Conservation (phyloP, 2,113 vertebrate genomes). For the Blennius ocellaris region DNA sequence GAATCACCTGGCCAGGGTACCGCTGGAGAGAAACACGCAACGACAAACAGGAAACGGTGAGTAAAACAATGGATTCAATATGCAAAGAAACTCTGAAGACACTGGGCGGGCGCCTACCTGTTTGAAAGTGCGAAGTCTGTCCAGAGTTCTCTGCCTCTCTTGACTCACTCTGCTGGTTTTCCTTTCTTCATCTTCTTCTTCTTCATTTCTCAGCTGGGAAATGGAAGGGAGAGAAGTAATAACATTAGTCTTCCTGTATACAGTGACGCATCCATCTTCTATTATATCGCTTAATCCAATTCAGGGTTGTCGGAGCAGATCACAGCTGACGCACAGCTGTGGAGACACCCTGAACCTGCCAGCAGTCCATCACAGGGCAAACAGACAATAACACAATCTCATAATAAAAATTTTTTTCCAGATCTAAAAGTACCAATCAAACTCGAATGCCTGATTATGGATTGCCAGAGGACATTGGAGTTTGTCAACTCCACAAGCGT, state of each 20-base stretch:
- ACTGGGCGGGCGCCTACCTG: slow-evolving; percentile 81
- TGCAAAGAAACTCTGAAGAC: background rate
- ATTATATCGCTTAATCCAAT: too few relatives aligned
- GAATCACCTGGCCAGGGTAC: slow-evolving; percentile 95
- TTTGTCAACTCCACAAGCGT: too few relatives aligned
- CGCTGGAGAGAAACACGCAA: slow-evolving; percentile 77
- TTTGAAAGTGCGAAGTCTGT: slow-evolving; percentile 95
- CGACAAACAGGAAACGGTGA: background rate
- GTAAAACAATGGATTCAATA: background rate
- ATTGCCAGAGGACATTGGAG: too few relatives aligned
- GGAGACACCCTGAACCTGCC: too few relatives aligned
- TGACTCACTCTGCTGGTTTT: slow-evolving; percentile 93
- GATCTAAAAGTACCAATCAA: too few relatives aligned
- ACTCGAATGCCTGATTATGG: too few relatives aligned
- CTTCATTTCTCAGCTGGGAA: slow-evolving; percentile 74
- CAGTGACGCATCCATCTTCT: background rate
- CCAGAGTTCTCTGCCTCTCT: slow-evolving; percentile 94
- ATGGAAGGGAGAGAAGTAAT: background rate
- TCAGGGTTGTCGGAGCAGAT: too few relatives aligned
- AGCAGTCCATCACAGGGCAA: too few relatives aligned
- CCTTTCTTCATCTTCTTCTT: slow-evolving; percentile 91
- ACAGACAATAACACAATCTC: too few relatives aligned
- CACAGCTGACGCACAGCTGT: too few relatives aligned
- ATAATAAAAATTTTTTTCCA: too few relatives aligned
- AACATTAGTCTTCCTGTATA: background rate